These are phyloP conservation scores for Paedocypris micromegethes DNA, from an alignment of 2,797 vertebrate species.

Conservation along the genomic window DNA sequence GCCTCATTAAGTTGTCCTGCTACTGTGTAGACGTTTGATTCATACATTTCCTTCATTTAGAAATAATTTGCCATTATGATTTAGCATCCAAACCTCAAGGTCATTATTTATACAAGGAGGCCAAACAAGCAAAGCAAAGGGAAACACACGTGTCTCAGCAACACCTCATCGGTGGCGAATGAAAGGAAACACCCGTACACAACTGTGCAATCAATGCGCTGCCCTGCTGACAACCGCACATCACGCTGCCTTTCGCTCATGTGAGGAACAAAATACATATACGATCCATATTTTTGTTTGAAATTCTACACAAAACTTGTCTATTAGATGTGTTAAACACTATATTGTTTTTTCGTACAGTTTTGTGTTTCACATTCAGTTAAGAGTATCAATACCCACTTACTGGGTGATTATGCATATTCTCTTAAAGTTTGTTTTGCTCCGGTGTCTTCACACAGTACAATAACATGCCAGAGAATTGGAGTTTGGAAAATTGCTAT, in stretches of 20 bases:
- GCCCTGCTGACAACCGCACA: slow-evolving; percentile 50
- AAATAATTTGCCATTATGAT: slow-evolving; percentile 4
- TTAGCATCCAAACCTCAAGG: neutral
- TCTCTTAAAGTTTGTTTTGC: too few relatives aligned
- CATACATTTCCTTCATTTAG: slow-evolving; percentile 1
- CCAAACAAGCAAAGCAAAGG: slow-evolving; percentile 2
- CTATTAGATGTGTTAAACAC: too few relatives aligned
- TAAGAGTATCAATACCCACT: too few relatives aligned
- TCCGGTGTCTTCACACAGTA: too few relatives aligned
- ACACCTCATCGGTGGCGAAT: slow-evolving; percentile 43
- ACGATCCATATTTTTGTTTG: neutral
- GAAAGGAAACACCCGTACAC: slow-evolving; percentile 57
- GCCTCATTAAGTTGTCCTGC: slow-evolving; percentile 27
- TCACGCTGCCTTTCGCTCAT: neutral
- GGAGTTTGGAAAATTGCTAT: too few relatives aligned
- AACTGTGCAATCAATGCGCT: slow-evolving; percentile 58
- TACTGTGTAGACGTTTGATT: slow-evolving; percentile 20
- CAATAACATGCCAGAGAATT: too few relatives aligned
- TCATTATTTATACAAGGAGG: neutral
- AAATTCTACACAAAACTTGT: too few relatives aligned
- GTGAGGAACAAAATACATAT: neutral
- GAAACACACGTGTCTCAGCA: slow-evolving; percentile 31
- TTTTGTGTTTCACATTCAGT: too few relatives aligned
- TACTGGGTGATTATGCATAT: too few relatives aligned
- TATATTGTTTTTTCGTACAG: too few relatives aligned